Percentiles rank a stretch among this genome's conserved stretches.
Evolutionary conservation across 2,797 vertebrate species (phyloP).

Genomic region (Darevskia nairensis): DNA sequence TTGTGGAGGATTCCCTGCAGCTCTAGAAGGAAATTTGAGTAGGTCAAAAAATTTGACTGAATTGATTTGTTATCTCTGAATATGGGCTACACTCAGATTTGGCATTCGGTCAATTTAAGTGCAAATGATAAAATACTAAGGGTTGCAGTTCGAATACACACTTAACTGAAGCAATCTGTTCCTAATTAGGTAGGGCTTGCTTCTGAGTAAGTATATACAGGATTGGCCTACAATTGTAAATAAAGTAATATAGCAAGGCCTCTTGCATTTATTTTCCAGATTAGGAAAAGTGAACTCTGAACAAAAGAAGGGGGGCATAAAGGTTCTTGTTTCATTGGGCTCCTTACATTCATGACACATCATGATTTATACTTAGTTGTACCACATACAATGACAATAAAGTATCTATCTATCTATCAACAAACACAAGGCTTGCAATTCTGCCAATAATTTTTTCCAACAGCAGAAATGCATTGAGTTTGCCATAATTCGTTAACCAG

Average conservation of each 20-base stretch:
- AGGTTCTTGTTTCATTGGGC: not conserved
- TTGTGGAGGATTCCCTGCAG: not conserved
- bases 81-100: not conserved
- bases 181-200: not conserved
- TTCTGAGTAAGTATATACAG: not conserved
- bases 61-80: rapidly evolving
- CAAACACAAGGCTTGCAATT: not conserved
- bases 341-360: not conserved
- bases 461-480: not conserved
- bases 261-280: not conserved
- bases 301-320: not conserved
- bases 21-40: not conserved
- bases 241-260: not conserved
- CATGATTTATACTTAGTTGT: too few relatives aligned
- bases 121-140: not conserved
- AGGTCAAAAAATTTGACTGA: slow-evolving; percentile 8
- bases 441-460: not conserved
- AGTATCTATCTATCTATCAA: too few relatives aligned
- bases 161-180: not conserved
- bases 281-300: not conserved
- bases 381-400: too few relatives aligned
- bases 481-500: not conserved
- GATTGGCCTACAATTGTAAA: not conserved
- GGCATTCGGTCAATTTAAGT: not conserved
- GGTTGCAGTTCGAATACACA: not conserved